Base-by-base conservation (phyloP, 2,113 vertebrate species). In the Elgaria multicarinata region DNA sequence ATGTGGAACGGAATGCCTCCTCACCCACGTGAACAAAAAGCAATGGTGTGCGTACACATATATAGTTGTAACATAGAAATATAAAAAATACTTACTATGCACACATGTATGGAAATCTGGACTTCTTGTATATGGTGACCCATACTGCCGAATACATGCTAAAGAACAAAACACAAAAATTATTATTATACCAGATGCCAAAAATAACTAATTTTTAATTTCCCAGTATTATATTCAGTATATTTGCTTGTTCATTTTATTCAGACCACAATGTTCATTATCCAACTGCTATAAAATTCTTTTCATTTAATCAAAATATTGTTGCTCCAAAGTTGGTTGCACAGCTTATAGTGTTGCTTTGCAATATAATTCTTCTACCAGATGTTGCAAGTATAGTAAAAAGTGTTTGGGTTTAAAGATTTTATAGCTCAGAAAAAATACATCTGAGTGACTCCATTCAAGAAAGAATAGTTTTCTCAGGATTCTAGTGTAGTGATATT, bases 41-140 rank as follows among this genome's bases (percentile, higher is more conserved):
- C 18, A 66, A 9, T 26, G 28, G 31, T 33, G 44, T 87, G 22
- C 31, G 8, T 71, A n/a, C 89, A 83, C 28, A n/a, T 42, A 88
- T 91, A 85, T 18, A 50, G 31, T 33, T 80, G 42, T 69, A 91
- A 44, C 4, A 89, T 14, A 86, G 6, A 91, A 94, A 89, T 33
- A 6, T 36, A 28, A 84, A 50, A 86, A 89, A 86, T 83, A 98
- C 99, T 98, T 97, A 99, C 99, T 98, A 92, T 99, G 98, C 90
- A 99, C 98, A 46, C 99, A 99, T 0, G 98, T 98, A 82, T 97
- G 93, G 87, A 99, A 98, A 93, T 97, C 97, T 26, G 98, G 98
- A 93, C 96, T 98, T 95, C 97, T 98, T 67, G 84, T 93, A 75
- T 98, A 97, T 0, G 97, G 97, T 1, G 97, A 96, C 67, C 98